Base-by-base conservation (phyloP, 2,113 vertebrate species). In the Cyanoramphus novaezelandiae region DNA sequence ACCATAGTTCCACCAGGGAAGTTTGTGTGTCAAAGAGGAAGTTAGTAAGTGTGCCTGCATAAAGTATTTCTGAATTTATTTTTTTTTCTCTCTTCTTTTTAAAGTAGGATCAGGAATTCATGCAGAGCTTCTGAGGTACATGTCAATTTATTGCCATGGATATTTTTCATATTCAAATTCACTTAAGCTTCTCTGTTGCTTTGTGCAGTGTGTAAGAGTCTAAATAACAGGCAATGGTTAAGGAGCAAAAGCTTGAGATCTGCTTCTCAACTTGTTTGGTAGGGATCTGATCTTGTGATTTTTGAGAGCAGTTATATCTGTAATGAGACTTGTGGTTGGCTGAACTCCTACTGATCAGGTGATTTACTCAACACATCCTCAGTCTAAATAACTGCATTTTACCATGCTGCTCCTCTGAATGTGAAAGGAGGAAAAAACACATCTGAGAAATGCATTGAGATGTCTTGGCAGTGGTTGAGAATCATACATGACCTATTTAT, bases 401-500 rank as follows among this genome's bases (percentile, higher is more conserved):
- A 41, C 31, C 5, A 12, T 75, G 14, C 29, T 63, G 37, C 49
- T 81, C 10, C n/a, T 92, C 53, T 41, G 23, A 91, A 46, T 31
- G 10, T 47, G 49, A 62, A 83, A 53, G 20, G 20, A 33, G 29
- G 11, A 50, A 14, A n/a, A 67, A 78, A 25, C 11, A 24, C 13
- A 25, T 33, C 59, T 52, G 15, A 67, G 69, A 74, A 81, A 47
- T 11, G 31, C 2, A n/a, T 4, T 50, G 25, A 52, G 39, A 14
- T 65, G 13, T 33, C 28, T 63, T 55, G 39, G 23, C 27, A 77
- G 2, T 57, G 21, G 17, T 46, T 81, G 24, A 35, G 41, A 78
- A 41, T 31, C 0, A 0, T 53, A 0, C 19, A 21, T 47, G 65
- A 15, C 16, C 11, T 53, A 11, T 74, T 78, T 64, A 7, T 37